Evolutionary conservation across 2,797 vertebrate genomes (phyloP).

Genomic region (Anableps anableps): DNA sequence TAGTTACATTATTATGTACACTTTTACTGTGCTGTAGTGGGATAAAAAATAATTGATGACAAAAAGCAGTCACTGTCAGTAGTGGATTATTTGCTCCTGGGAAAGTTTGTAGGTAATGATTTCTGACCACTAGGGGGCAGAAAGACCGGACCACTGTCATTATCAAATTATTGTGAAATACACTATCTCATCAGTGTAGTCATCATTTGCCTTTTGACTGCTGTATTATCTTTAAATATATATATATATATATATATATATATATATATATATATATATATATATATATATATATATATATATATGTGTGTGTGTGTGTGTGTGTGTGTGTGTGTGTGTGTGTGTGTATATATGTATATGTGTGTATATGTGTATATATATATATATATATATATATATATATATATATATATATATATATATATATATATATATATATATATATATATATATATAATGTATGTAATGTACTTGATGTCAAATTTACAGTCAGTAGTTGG

Average conservation of each 20-base stretch:
- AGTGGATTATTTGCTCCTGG: neutral
- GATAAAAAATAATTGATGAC: neutral
- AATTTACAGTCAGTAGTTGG: neutral
- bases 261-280: too few species aligned
- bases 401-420: too few species aligned
- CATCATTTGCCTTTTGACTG: neutral
- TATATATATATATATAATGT: too few species aligned
- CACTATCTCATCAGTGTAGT: neutral
- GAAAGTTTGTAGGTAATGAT: neutral
- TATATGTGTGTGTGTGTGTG: too few species aligned
- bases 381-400: too few species aligned
- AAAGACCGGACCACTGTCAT: neutral
- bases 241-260: too few species aligned
- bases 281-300: too few species aligned
- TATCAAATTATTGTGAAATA: neutral
- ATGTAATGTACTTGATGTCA: neutral
- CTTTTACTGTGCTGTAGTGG: neutral
- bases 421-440: too few species aligned
- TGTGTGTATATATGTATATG: too few species aligned
- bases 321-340: too few species aligned
- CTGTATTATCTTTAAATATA: too few species aligned
- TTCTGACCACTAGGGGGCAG: slow-evolving; percentile 15
- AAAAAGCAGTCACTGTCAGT: neutral
- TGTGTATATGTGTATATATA: too few species aligned
- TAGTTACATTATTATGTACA: neutral